These are phyloP conservation scores for Bombyx mori DNA, from an alignment of 1,140 invertebrate species.

Conservation along the genomic window DNA sequence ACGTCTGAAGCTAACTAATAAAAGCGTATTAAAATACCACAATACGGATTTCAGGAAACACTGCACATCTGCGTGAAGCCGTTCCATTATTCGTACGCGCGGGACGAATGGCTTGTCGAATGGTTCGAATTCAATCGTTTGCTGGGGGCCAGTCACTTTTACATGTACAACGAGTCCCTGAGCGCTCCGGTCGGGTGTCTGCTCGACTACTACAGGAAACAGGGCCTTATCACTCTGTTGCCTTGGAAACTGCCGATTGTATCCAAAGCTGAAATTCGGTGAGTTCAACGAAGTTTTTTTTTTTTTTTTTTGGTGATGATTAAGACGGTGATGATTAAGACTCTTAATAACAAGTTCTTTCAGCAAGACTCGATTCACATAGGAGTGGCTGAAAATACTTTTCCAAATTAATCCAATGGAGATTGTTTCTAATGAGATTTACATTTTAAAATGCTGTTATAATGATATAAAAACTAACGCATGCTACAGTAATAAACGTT, in stretches of 20 bases:
- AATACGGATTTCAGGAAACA: slow-evolving; percentile 48
- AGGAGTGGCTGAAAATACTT: no score
- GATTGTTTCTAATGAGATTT: no score
- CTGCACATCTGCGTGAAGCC: slow-evolving; percentile 96
- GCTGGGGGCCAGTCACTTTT: slow-evolving; percentile 90
- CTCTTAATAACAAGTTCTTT: no score
- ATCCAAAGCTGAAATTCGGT: slow-evolving; percentile 89
- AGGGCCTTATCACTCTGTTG: slow-evolving; percentile 83
- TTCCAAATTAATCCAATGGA: no score
- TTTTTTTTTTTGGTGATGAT: no score
- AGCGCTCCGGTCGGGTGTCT: slow-evolving; percentile 84
- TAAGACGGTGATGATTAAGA: no score
- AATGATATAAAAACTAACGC: no score
- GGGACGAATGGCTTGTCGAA: slow-evolving; percentile 88
- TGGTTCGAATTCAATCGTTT: slow-evolving; percentile 92
- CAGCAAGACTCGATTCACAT: no score
- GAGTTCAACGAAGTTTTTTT: slow-evolving; percentile 1
- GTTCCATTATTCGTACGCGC: slow-evolving; percentile 91
- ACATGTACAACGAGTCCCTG: slow-evolving; percentile 93
- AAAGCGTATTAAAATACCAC: no score
- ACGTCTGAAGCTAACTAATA: no score
- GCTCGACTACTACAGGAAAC: slow-evolving; percentile 78
- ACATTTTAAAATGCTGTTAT: no score
- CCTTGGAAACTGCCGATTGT: slow-evolving; percentile 92
- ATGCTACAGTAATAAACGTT: no score